Evolutionary conservation across 2,113 vertebrate species (phyloP).

Genomic region (Isichthys henryi): DNA sequence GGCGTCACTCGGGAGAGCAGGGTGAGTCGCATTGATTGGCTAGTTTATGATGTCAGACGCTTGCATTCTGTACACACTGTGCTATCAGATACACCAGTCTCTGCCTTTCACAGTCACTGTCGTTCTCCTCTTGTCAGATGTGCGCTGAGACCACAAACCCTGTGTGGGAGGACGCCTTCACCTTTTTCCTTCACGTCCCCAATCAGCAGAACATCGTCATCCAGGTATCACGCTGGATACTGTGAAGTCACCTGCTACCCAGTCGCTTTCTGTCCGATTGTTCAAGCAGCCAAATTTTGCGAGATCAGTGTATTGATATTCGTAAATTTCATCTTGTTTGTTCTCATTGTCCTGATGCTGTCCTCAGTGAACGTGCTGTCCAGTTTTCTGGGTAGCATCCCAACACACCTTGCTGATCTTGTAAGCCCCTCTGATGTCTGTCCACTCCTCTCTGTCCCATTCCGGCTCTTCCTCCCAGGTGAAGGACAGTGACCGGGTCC

Average conservation of each 20-base stretch:
- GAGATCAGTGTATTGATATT: not conserved
- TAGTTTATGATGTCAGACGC: not conserved
- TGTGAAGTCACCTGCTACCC: not conserved
- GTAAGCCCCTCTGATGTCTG: not conserved
- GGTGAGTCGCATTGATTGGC: conserved; percentile 44
- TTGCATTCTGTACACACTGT: not conserved
- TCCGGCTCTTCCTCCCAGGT: conserved; percentile 52
- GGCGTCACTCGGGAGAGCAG: conserved; percentile 79
- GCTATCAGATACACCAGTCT: not conserved
- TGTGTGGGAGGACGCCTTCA: conserved; percentile 80
- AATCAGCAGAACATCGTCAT: conserved; percentile 72
- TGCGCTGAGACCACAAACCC: conserved; percentile 65
- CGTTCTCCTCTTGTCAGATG: conserved; percentile 47
- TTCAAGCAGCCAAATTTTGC: not conserved
- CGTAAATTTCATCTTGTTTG: not conserved
- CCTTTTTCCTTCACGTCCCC: conserved; percentile 84
- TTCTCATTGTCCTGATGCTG: not conserved
- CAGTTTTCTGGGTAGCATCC: not conserved
- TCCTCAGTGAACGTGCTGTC: not conserved
- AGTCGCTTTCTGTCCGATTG: not conserved
- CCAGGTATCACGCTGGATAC: conserved; percentile 52
- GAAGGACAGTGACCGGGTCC: conserved; percentile 76
- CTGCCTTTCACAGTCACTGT: not conserved
- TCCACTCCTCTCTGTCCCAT: not conserved
- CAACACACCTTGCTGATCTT: not conserved